Evolutionary conservation across 2,113 vertebrate genomes (phyloP).

Genomic region (Nipponia nippon): DNA sequence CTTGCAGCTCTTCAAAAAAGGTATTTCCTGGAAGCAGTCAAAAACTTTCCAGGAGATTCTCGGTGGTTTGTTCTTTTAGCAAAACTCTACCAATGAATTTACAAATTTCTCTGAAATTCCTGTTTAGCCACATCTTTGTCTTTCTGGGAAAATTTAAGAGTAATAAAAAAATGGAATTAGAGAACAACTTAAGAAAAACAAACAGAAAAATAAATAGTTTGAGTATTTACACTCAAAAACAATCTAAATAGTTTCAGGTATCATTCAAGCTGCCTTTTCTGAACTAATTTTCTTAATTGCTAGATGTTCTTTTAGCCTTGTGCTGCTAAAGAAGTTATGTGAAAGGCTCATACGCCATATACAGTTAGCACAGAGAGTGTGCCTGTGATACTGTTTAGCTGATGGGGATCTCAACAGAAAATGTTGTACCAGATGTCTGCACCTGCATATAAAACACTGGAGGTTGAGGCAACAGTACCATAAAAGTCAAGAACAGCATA

Average conservation of each 20-base stretch:
- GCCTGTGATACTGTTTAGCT: not conserved
- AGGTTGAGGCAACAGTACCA: not conserved
- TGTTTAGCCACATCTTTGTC: not conserved
- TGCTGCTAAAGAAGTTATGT: not conserved
- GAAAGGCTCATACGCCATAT: not conserved
- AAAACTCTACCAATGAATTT: not conserved
- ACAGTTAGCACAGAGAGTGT: not conserved
- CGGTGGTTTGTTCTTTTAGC: not conserved
- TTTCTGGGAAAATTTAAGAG: not conserved
- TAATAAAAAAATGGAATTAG: not conserved
- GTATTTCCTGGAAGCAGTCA: not conserved
- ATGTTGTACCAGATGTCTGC: not conserved
- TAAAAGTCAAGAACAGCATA: not conserved
- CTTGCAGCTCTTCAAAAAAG: not conserved
- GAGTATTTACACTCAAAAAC: not conserved
- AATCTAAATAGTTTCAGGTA: not conserved
- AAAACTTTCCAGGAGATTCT: not conserved
- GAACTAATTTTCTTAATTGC: not conserved
- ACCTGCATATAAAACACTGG: not conserved
- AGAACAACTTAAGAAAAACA: not conserved
- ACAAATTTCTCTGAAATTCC: not conserved
- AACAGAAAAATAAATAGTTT: not conserved
- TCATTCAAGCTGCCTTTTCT: not conserved
- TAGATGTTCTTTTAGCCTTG: not conserved
- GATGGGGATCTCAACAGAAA: not conserved